Percentiles rank a stretch among this genome's conserved stretches.
These are phyloP conservation scores for Zapus hudsonius DNA, from an alignment of 2,113 vertebrate species.

Conservation along the genomic window DNA sequence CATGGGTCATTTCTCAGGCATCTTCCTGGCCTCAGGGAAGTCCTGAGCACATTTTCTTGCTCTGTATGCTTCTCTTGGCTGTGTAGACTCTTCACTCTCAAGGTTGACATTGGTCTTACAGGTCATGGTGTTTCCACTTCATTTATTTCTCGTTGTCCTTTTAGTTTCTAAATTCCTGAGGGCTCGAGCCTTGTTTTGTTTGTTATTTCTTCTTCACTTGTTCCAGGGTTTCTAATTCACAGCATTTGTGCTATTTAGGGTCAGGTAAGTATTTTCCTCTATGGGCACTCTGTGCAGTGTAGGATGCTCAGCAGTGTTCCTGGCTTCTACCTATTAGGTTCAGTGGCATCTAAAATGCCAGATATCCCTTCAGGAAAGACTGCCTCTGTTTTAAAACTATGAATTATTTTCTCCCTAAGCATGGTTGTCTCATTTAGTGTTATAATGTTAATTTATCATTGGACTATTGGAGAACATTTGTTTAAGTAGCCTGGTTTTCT, in stretches of 20 bases:
- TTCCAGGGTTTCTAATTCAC: background rate
- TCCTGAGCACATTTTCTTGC: background rate
- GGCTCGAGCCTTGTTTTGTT: background rate
- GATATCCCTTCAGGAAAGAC: background rate
- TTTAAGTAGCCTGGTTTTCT: background rate
- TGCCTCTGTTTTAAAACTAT: background rate
- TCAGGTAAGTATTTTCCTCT: background rate
- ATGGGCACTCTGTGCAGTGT: background rate
- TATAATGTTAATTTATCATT: background rate
- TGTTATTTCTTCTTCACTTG: background rate
- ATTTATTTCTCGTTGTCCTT: background rate
- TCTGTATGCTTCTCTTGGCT: background rate
- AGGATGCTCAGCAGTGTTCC: background rate
- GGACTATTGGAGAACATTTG: background rate
- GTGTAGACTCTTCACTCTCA: background rate
- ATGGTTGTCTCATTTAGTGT: background rate
- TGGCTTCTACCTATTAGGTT: background rate
- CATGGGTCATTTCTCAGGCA: no score
- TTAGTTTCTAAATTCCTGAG: no score
- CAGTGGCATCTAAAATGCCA: background rate
- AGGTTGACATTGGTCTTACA: background rate
- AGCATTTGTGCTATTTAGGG: background rate
- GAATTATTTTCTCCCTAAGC: accelerated
- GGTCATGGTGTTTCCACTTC: background rate
- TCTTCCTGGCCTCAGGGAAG: no score